phyloP scores from a whole-genome alignment of 2,797 vertebrate genomes.

The Sebastes alutus region DNA sequence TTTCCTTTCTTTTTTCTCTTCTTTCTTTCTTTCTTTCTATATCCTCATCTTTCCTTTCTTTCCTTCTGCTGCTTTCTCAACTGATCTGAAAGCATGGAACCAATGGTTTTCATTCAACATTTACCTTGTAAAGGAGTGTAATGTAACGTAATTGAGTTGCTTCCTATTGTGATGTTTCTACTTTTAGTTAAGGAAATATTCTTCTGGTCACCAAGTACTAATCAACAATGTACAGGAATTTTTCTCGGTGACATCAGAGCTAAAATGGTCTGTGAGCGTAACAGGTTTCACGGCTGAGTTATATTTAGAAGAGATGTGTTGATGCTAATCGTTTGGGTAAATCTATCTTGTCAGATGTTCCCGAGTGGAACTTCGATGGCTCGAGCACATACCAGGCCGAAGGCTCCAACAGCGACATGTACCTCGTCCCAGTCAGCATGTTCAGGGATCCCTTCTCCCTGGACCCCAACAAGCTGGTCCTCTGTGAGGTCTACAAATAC shows the following conservation, averaged over 20 bases:
- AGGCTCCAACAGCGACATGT: slow-evolving; percentile 90
- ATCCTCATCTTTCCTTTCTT: not conserved
- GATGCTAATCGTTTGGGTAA: not conserved
- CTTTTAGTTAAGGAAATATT: too few species aligned
- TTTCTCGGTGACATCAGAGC: not conserved
- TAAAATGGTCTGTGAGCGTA: not conserved
- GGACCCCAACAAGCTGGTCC: slow-evolving; percentile 92
- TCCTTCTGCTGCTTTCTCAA: too few species aligned
- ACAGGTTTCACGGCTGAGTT: not conserved
- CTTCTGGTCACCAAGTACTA: not conserved
- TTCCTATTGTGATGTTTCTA: too few species aligned
- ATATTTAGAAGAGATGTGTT: not conserved
- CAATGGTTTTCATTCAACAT: too few species aligned
- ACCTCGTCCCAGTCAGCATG: slow-evolving; percentile 86
- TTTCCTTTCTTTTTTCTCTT: too few species aligned
- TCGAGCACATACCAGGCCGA: slow-evolving; percentile 86
- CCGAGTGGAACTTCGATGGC: slow-evolving; percentile 91
- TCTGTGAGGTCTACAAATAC: slow-evolving; percentile 90
- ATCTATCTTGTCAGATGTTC: slow-evolving; percentile 79
- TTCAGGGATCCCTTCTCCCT: slow-evolving; percentile 89
- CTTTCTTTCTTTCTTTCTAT: too few species aligned
- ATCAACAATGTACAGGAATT: not conserved
- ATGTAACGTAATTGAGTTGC: too few species aligned
- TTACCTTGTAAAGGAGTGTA: too few species aligned
- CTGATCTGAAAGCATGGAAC: too few species aligned